Conservation (phyloP, 2,888 invertebrate species). For the Acronicta leporina region DNA sequence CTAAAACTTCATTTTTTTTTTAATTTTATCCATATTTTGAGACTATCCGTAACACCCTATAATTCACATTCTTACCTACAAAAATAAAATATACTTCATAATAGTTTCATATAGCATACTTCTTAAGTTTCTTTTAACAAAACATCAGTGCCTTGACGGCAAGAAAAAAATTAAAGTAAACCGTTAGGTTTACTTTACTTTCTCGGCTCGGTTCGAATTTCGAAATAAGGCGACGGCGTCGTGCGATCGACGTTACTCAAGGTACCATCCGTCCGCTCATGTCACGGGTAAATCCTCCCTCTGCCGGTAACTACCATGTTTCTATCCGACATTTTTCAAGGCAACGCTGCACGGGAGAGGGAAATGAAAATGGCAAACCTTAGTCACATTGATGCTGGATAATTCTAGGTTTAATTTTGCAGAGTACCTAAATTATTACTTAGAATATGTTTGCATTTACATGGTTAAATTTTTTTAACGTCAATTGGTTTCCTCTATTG, state of each 20-base stretch:
- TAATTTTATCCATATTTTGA: too few species aligned
- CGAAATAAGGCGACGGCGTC: slow-evolving; percentile 46
- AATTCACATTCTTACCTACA: too few species aligned
- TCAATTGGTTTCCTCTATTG: too few species aligned
- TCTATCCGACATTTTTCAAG: slow-evolving; percentile 39
- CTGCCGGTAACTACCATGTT: slow-evolving; percentile 51
- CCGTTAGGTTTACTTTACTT: too few species aligned
- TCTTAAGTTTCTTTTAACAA: not conserved
- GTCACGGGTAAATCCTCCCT: slow-evolving; percentile 60
- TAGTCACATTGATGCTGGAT: slow-evolving; percentile 11
- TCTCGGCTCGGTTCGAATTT: slow-evolving; percentile 13
- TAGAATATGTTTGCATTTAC: too few species aligned
- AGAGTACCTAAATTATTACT: not conserved
- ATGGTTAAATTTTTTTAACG: too few species aligned
- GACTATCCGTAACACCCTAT: too few species aligned
- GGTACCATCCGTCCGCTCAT: slow-evolving; percentile 59
- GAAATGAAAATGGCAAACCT: slow-evolving; percentile 18
- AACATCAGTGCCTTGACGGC: not conserved
- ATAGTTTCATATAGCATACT: too few species aligned
- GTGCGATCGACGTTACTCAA: slow-evolving; percentile 52
- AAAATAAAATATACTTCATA: too few species aligned
- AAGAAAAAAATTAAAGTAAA: slow-evolving; percentile 15
- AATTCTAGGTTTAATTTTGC: not conserved
- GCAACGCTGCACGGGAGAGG: slow-evolving; percentile 11
- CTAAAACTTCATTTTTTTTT: too few species aligned